Base-by-base conservation (phyloP, 2,888 invertebrate genomes). In the Idaea straminata region DNA sequence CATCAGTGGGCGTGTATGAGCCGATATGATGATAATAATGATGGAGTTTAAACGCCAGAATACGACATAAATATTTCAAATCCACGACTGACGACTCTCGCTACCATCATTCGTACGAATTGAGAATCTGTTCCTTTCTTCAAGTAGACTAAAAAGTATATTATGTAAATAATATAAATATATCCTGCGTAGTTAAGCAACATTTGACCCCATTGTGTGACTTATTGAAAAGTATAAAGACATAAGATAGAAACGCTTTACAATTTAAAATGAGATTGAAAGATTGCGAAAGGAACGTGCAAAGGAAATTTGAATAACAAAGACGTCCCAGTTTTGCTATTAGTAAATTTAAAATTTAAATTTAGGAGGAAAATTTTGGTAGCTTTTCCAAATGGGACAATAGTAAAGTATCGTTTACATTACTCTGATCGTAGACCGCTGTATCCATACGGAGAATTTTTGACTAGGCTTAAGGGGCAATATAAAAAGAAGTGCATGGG, bases 201-300 rank as follows among this genome's bases (percentile, higher is more conserved):
- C 36, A 36, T 47, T 47, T 47, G 47, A 47, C 47, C 58, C 15
- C 36, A 16, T 62, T 15, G 59, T 57, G 57, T 38, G 25, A 25
- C 61, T 62, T 60, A 15, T 61, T 62, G 57, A 60, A 47, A 36
- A 61, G 13, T 57, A 34, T 5, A 35, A 61, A 35, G 16, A 59
- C 15, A 36, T 13, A 13, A 47, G 47, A 47, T 47, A 47, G 10
- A 47, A 6, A 6, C 47, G 13, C 7, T 47, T 47, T 47, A 47
- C 47, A 47, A 47, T 47, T 7, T 47, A 10, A 47, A 47, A 47
- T 47, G 10, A 47, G 47, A 47, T 47, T 10, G 47, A 47, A 47
- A 13, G 47, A 47, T 47, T 47, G 47, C 47, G 47, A 7, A 47
- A 47, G 36, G 47, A 47, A 47, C 47, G 10, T 2, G 47, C 47